Base-by-base conservation (phyloP, 1,140 invertebrate species). In the Nephila pilipes region DNA sequence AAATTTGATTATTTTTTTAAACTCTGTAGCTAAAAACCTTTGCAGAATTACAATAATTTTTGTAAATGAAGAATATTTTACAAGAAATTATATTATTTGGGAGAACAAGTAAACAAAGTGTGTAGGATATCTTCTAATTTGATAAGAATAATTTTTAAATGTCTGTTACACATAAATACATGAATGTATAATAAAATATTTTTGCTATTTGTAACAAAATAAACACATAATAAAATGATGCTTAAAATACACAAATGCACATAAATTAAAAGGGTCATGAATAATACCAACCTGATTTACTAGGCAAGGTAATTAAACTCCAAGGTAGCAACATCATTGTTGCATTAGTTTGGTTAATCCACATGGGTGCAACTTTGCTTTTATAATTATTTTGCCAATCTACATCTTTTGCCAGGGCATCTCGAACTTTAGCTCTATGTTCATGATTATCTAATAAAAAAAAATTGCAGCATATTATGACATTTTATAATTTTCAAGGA, bases 381-480 rank as follows among this genome's bases (percentile, higher is more conserved):
- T 95, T 94, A 93, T 95, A 95, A 32, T 94, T 94, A 12, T 90
- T 83, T 22, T 95, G 85, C 95, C 95, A 95, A 12, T 94, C 93
- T 20, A 85, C 54, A 85, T 95, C 95, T 46, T 58, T 90, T n/a
- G 95, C 95, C 38, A 95, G 80, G 8, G 93, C 94, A 69, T 94
- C 93, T 91, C 95, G 93, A 20, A 95, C 95, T 75, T 93, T 69
- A 0, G 95, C 94, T 8, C 95, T 93, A 88, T 95, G 95, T 18
- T 94, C 94, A 90, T 95, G 90, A 57, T 94, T 95, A 93, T 95
- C 95, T 95, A 94, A 20, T 93, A 94, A 69, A 38, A 57, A 36
- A 32, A 54, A 80, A 2, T 38, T n/a, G 22, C 38, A 81, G 2
- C 12, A 22, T 36, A 81, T 18, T 81, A 18, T n/a, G 22, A 81